Evolutionary conservation across 2,113 vertebrate species (phyloP).

Genomic region (Prietella phreatophila): DNA sequence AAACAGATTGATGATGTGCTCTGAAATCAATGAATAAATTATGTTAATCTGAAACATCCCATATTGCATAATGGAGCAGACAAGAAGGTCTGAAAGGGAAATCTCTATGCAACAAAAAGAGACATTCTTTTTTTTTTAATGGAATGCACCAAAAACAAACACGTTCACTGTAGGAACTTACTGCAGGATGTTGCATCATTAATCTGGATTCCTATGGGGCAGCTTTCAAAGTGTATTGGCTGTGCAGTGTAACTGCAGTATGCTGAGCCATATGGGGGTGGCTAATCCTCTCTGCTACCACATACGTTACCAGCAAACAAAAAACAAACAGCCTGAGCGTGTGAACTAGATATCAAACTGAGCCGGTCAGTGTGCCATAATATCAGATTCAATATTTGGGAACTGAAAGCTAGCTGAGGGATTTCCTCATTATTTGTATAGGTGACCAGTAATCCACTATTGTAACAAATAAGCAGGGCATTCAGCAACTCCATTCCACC

Average conservation of each 20-base stretch:
- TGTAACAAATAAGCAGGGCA: background rate
- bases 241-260: constrained; percentile 43
- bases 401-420: background rate
- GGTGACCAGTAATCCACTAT: constrained; percentile 1
- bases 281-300: constrained; percentile 51
- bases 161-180: constrained; percentile 20
- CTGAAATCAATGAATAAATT: constrained; percentile 35
- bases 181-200: constrained; percentile 34
- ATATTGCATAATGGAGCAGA: constrained; percentile 12
- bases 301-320: constrained; percentile 34
- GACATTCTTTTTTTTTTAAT: background rate
- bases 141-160: background rate
- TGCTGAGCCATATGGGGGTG: constrained; percentile 52
- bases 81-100: background rate
- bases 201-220: constrained; percentile 37
- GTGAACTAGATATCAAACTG: constrained; percentile 41
- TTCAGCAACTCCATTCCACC: constrained; percentile 10
- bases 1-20: constrained; percentile 17
- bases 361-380: constrained; percentile 32
- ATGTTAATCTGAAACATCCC: constrained; percentile 12
- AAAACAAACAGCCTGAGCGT: constrained; percentile 24
- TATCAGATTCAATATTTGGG: background rate
- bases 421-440: constrained; percentile 28
- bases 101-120: background rate
- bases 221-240: constrained; percentile 40